Evolutionary conservation across 2,113 vertebrate species (phyloP), one percentile per base, ranked within the genome.

Genomic region (Misgurnus mizolepis): DNA sequence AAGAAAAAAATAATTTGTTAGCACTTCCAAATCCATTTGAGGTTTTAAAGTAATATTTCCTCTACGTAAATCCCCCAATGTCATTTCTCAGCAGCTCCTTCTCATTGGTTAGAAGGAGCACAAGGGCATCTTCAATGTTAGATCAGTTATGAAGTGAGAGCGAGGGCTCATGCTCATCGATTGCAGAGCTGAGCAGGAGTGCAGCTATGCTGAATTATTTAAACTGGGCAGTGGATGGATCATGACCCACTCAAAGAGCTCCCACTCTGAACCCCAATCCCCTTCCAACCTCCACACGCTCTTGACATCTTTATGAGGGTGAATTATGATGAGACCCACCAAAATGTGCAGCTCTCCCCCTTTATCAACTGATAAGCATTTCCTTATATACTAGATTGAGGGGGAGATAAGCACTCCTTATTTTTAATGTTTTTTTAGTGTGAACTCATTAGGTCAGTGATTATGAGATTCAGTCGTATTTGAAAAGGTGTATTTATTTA

Each of bases 111-210:
- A 53, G 68, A 49, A 69, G 40, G 47, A 76, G 56, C 76, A 67
- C 12, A 78, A 76, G 75, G 83, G 47, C 69, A 62, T 84, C 76
- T 62, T 79, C 65, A 56, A 67, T 79, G 65, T 77, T 66, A 79
- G 69, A 81, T 76, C 47, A 84, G 73, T 65, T 61, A 50, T 80
- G 56, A 80, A 61, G 75, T 67, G 71, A 56, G 53, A 67, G 47
- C 66, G 75, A 78, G 71, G 74, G 68, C 79, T 78, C 34, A 75
- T 75, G 80, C 80, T 82, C 76, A 84, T 84, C 60, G 83, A 82
- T 84, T 84, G 83, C 53, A 74, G 79, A 50, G 75, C 71, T 82
- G 83, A 84, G 76, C 81, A 80, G 45, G 80, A 84, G 80, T 79
- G 76, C 76, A 79, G 65, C 15, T 40, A 41, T 82, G 49, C 62